Evolutionary conservation across 2,797 vertebrate genomes (phyloP).

Genomic region (Bovichtus diacanthus): DNA sequence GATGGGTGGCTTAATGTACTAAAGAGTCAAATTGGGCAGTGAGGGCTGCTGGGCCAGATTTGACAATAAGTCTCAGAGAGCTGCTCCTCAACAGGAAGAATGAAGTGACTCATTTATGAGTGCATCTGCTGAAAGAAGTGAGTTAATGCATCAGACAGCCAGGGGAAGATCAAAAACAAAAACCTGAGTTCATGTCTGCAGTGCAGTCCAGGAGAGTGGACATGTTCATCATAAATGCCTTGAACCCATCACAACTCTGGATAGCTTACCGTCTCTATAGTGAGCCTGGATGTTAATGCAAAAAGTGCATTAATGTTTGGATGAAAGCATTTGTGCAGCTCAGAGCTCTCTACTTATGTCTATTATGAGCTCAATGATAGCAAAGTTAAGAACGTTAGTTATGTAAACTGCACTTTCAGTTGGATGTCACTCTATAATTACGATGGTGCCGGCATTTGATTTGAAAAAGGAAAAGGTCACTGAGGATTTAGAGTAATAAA

Average conservation of each 20-base stretch:
- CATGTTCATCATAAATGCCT: slow-evolving; percentile 55
- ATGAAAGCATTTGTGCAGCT: slow-evolving; percentile 53
- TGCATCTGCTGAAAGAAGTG: slow-evolving; percentile 66
- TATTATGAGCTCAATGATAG: slow-evolving; percentile 59
- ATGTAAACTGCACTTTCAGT: slow-evolving; percentile 55
- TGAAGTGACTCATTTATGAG: slow-evolving; percentile 65
- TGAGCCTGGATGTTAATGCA: slow-evolving; percentile 41
- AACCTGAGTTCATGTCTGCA: slow-evolving; percentile 33
- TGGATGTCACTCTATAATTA: slow-evolving; percentile 59
- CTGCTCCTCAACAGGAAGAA: slow-evolving; percentile 49
- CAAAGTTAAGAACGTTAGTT: slow-evolving; percentile 50
- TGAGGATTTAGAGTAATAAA: slow-evolving; percentile 41
- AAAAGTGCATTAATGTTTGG: slow-evolving; percentile 51
- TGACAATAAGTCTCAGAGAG: slow-evolving; percentile 46
- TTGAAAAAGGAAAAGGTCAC: slow-evolving; percentile 38
- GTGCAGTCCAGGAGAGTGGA: slow-evolving; percentile 62
- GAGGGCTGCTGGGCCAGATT: slow-evolving; percentile 28
- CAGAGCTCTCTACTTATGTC: slow-evolving; percentile 49
- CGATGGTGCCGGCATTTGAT: slow-evolving; percentile 30
- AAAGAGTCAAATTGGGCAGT: slow-evolving; percentile 51
- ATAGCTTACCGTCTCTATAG: slow-evolving; percentile 8
- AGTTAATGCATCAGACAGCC: slow-evolving; percentile 77
- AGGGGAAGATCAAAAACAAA: slow-evolving; percentile 71
- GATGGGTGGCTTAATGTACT: slow-evolving; percentile 62
- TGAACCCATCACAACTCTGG: slow-evolving; percentile 33